These are phyloP conservation scores for Scopus umbretta DNA, from an alignment of 2,113 vertebrate species.

Conservation along the genomic window DNA sequence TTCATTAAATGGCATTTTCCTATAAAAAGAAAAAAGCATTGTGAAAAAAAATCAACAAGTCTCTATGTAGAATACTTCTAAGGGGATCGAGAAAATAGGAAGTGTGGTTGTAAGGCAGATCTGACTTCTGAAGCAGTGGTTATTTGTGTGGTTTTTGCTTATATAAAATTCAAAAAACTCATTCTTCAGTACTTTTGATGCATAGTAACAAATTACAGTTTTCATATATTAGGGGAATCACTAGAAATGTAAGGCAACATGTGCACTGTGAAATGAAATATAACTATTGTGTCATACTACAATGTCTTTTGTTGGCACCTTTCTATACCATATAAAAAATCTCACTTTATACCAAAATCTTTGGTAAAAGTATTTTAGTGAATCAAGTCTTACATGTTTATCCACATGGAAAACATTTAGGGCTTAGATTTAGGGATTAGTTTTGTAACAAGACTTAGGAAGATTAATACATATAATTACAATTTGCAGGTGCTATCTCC, in stretches of 20 bases:
- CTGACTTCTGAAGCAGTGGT: not conserved
- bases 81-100: not conserved
- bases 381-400: not conserved
- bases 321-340: not conserved
- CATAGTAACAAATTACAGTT: not conserved
- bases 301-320: not conserved
- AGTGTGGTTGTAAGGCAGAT: not conserved
- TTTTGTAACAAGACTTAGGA: not conserved
- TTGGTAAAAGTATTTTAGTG: not conserved
- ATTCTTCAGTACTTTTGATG: not conserved
- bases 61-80: not conserved
- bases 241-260: not conserved
- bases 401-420: not conserved
- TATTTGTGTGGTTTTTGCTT: not conserved
- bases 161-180: not conserved
- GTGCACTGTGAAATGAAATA: not conserved
- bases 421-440: not conserved
- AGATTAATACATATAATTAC: not conserved
- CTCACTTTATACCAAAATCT: not conserved
- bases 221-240: not conserved
- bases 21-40: not conserved
- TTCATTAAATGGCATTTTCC: not conserved
- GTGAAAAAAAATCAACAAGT: not conserved
- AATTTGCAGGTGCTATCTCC: not conserved
- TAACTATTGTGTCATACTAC: not conserved